A percentile compares a stretch with the other conserved stretches of the same genome.
These are phyloP conservation scores for Cylas formicarius DNA, from an alignment of 1,140 invertebrate species.

Conservation along the genomic window DNA sequence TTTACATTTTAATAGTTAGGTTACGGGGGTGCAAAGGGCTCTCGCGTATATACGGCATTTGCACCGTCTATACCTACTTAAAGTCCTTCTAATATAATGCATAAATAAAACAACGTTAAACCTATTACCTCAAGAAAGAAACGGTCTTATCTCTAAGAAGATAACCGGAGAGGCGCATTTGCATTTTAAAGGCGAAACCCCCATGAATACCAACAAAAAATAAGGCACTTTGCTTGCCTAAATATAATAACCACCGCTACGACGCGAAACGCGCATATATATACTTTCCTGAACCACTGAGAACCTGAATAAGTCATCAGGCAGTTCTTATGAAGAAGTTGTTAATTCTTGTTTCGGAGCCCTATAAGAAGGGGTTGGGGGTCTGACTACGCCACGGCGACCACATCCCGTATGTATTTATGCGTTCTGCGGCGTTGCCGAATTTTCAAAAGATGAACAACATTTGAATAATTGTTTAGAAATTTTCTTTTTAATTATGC, in stretches of 20 bases:
- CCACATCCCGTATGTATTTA: no score
- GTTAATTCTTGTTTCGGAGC: conserved; percentile 31
- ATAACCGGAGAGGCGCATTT: conserved; percentile 21
- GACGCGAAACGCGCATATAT: no score
- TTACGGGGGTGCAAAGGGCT: no score
- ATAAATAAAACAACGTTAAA: conserved; percentile 24
- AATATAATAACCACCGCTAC: conserved; percentile 16
- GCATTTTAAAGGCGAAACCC: conserved; percentile 24
- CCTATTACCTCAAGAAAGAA: conserved; percentile 20
- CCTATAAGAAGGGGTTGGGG: conserved; percentile 10
- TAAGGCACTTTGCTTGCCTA: conserved; percentile 6
- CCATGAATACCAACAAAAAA: conserved; percentile 25
- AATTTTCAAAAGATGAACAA: no score
- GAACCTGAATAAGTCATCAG: conserved; percentile 34
- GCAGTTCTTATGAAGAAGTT: conserved; percentile 29
- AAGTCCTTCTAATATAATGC: no score
- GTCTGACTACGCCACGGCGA: no score
- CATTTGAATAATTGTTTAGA: no score
- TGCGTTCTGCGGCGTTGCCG: no score
- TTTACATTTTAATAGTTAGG: no score
- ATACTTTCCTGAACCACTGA: conserved; percentile 23
- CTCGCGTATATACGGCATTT: no score
- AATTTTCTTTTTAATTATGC: no score
- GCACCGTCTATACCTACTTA: no score
- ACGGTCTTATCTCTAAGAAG: conserved; percentile 20